phyloP scores from a whole-genome alignment of 2,888 invertebrate genomes.

The Mythimna albipuncta region DNA sequence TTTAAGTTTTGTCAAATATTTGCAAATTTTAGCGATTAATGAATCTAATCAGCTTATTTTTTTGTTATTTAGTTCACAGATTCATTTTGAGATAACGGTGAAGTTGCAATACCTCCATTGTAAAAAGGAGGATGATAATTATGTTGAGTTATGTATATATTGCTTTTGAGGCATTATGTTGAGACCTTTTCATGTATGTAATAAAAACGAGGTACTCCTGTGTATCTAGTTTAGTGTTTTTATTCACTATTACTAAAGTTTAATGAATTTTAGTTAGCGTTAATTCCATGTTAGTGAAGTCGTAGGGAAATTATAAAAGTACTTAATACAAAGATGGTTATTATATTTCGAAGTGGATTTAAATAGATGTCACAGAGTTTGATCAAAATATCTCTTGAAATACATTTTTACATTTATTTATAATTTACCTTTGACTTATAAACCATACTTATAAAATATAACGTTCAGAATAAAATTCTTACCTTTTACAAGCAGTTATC shows the following conservation, averaged over 20 bases:
- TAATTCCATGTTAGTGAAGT: constrained; percentile 47
- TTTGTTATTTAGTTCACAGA: not conserved
- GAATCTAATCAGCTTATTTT: not conserved
- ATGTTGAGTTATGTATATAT: not conserved
- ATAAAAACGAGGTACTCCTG: not conserved
- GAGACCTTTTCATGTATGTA: not conserved
- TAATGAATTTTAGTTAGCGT: constrained; percentile 28
- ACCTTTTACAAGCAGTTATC: constrained; percentile 69
- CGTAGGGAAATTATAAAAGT: constrained; percentile 29
- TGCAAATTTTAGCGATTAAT: not conserved
- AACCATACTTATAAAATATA: constrained; percentile 23
- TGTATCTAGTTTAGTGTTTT: not conserved
- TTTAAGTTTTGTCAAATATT: not conserved
- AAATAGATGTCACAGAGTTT: not conserved
- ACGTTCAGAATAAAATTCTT: constrained; percentile 62
- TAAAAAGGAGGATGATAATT: not conserved
- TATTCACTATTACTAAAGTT: constrained; percentile 1
- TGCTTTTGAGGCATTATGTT: not conserved
- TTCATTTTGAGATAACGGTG: not conserved
- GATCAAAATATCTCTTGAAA: not conserved
- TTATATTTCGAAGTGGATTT: too few relatives aligned
- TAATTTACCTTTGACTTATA: constrained; percentile 20
- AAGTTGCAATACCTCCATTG: too few relatives aligned
- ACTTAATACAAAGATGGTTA: not conserved
- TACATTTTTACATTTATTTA: not conserved